These are phyloP conservation scores for Glossosoma conforme DNA, from an alignment of 1,140 invertebrate genomes.

Conservation along the genomic window DNA sequence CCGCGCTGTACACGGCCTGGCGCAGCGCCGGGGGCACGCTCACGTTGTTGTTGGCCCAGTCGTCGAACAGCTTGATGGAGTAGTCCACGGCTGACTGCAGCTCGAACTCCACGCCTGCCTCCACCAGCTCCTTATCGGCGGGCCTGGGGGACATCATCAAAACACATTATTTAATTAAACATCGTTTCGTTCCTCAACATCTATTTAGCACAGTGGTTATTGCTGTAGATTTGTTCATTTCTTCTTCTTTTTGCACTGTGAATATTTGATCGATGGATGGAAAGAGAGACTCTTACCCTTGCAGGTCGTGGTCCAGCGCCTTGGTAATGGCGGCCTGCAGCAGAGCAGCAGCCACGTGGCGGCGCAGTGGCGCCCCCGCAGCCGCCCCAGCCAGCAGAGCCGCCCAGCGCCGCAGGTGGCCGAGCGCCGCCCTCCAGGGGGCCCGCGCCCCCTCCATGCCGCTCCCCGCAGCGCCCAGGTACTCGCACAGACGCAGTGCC, in stretches of 20 bases:
- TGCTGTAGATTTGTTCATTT: too few species aligned
- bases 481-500: conserved; percentile 63
- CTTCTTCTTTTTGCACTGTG: too few species aligned
- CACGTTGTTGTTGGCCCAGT: conserved; percentile 59
- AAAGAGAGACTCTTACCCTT: background rate
- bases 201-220: too few species aligned
- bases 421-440: conserved; percentile 23
- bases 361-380: conserved; percentile 17
- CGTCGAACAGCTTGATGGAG: conserved; percentile 57
- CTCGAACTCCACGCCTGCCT: conserved; percentile 57
- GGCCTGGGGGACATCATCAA: conserved; percentile 16
- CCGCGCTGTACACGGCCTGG: conserved; percentile 57
- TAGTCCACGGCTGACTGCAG: conserved; percentile 58
- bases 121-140: conserved; percentile 21
- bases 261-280: background rate
- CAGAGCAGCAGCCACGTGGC: conserved; percentile 8
- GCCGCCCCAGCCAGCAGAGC: conserved; percentile 26
- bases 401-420: conserved; percentile 21
- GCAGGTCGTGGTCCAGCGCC: background rate
- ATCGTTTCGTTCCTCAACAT: too few species aligned
- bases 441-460: conserved; percentile 14
- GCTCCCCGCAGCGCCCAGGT: conserved; percentile 50
- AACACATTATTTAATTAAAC: too few species aligned
- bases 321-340: conserved; percentile 6
- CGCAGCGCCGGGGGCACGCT: conserved; percentile 65